Evolutionary conservation across 2,888 invertebrate species (phyloP).

Genomic region (Lottia gigantea): DNA sequence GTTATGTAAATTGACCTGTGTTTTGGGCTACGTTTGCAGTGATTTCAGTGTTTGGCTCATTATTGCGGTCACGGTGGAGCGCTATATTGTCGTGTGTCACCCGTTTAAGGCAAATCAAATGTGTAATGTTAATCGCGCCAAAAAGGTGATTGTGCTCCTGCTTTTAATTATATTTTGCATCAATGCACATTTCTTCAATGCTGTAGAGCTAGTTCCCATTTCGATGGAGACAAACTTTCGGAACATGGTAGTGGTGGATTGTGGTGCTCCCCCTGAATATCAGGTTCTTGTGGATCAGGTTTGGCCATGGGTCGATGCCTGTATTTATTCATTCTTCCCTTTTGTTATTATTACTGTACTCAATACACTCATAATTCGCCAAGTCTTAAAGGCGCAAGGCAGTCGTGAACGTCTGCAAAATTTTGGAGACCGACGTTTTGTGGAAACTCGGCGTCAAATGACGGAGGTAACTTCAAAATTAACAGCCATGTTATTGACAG

Average conservation of each 20-base stretch:
- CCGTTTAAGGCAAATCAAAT: slow-evolving; percentile 58
- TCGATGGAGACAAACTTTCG: slow-evolving; percentile 30
- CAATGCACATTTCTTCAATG: slow-evolving; percentile 62
- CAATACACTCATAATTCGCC: slow-evolving; percentile 60
- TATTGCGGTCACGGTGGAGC: slow-evolving; percentile 63
- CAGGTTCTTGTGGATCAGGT: slow-evolving; percentile 42
- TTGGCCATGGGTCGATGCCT: slow-evolving; percentile 66
- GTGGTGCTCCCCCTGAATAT: slow-evolving; percentile 33
- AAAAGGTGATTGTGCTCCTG: slow-evolving; percentile 48
- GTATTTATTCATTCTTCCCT: slow-evolving; percentile 60
- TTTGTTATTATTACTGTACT: slow-evolving; percentile 56
- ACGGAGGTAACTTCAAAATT: slow-evolving; percentile 50
- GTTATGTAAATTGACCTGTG: slow-evolving; percentile 57
- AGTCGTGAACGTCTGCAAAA: slow-evolving; percentile 23
- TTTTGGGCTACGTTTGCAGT: slow-evolving; percentile 58
- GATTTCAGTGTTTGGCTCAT: slow-evolving; percentile 66
- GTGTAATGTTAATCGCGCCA: slow-evolving; percentile 55
- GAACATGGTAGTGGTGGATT: slow-evolving; percentile 26
- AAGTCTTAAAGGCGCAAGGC: slow-evolving; percentile 45
- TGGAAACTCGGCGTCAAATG: slow-evolving; percentile 19
- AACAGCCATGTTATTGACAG: slow-evolving; percentile 63
- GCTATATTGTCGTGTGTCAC: slow-evolving; percentile 63
- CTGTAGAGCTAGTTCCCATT: slow-evolving; percentile 41
- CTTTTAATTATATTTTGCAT: slow-evolving; percentile 47
- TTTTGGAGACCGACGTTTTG: slow-evolving; percentile 10